Conservation (phyloP, 1,140 invertebrate species). For the Brachionus calyciflorus region DNA sequence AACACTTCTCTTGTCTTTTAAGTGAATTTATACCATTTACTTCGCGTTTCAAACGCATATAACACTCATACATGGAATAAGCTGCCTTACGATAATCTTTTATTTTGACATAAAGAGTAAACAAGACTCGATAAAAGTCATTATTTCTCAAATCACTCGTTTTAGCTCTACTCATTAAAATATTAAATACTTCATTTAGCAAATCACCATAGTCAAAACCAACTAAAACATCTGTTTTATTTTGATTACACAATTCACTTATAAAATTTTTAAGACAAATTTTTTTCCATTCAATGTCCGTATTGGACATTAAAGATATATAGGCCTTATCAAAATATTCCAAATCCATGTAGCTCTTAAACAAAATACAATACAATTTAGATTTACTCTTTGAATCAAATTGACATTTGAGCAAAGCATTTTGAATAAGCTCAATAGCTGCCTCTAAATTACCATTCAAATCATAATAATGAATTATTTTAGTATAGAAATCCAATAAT, state of each 20-base stretch:
- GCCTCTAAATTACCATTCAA: slow-evolving; percentile 38
- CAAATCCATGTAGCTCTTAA: slow-evolving; percentile 45
- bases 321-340: slow-evolving; percentile 34
- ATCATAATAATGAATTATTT: slow-evolving; percentile 42
- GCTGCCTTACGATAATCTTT: slow-evolving; percentile 34
- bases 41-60: not conserved
- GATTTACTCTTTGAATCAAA: slow-evolving; percentile 34
- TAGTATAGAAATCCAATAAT: slow-evolving; percentile 23
- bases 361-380: slow-evolving; percentile 34
- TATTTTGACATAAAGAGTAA: not conserved
- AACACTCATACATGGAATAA: slow-evolving; percentile 36
- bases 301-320: slow-evolving; percentile 8
- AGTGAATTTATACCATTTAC: slow-evolving; percentile 9
- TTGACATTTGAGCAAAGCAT: not conserved
- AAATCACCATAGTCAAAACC: slow-evolving; percentile 37
- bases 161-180: slow-evolving; percentile 22
- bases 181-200: slow-evolving; percentile 13
- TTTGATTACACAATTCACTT: slow-evolving; percentile 41
- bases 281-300: slow-evolving; percentile 36
- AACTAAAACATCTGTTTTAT: slow-evolving; percentile 13
- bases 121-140: slow-evolving; percentile 18
- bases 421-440: slow-evolving; percentile 36
- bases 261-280: slow-evolving; percentile 43
- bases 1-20: slow-evolving; percentile 40
- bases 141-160: slow-evolving; percentile 19